Evolutionary conservation across 2,797 vertebrate genomes (phyloP).

Genomic region (Sebastes itinus): DNA sequence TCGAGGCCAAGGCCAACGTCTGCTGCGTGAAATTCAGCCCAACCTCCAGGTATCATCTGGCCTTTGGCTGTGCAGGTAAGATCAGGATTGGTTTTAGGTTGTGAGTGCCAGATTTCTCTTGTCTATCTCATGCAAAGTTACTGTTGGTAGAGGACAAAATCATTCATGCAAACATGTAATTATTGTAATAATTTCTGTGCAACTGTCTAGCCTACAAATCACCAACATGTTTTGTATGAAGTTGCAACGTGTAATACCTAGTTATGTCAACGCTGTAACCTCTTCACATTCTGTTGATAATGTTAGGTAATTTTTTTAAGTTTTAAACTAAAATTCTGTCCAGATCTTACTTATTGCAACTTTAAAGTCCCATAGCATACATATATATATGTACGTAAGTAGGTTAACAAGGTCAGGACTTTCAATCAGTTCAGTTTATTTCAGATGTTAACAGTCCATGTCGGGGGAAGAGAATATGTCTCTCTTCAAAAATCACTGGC

Average conservation of each 20-base stretch:
- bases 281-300: background rate
- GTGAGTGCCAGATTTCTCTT: background rate
- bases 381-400: background rate
- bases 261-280: background rate
- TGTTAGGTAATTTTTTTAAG: background rate
- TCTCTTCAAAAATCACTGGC: background rate
- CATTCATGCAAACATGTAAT: background rate
- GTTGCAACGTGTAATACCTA: too few species aligned
- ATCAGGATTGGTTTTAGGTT: background rate
- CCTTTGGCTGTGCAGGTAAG: conserved; percentile 98
- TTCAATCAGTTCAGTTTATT: background rate
- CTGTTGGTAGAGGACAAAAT: background rate
- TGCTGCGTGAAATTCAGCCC: conserved; percentile 99
- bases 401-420: background rate
- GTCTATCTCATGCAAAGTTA: background rate
- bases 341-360: background rate
- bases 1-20: conserved; percentile 98
- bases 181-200: background rate
- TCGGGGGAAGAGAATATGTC: too few species aligned
- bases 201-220: background rate
- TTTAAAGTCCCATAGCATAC: background rate
- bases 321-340: background rate
- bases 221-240: background rate
- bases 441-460: background rate
- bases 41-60: conserved; percentile 96